Evolutionary conservation across 2,888 invertebrate species (phyloP), one percentile per base, ranked within the genome.

Genomic region (Frankliniella intonsa): DNA sequence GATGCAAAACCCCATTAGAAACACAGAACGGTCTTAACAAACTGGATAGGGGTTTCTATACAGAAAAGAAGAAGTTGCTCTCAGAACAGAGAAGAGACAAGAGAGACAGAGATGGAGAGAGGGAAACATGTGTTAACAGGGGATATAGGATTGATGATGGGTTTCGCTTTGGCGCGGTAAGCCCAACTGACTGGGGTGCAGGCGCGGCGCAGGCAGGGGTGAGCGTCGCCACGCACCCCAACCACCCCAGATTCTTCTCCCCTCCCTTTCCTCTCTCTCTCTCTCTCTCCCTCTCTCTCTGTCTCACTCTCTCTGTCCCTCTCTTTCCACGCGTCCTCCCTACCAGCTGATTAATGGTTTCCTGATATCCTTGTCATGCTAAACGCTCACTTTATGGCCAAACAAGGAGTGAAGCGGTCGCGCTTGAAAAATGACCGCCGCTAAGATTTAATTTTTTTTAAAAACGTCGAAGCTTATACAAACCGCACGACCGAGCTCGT

Each of bases 311-410:
- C 55, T 14, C 55, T 14, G 3, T 14, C 55, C 2, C 55, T 55
- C 55, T 55, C 69, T 22, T 12, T 25, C 25, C 69, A 25, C 25
- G 22, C 12, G 12, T 22, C 69, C 25, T 25, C 25, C 69, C 69
- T 25, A 76, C 69, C 69, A 76, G 69, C 69, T 76, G 69, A 76
- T 76, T 76, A 76, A 76, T 76, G 69, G 69, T 76, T 76, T 76
- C 69, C 69, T 76, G 69, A 76, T 76, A 76, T 76, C 69, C 69
- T 76, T 76, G 69, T 76, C 69, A 76, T 76, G 69, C 69, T 76
- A 76, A 76, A 76, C 69, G 69, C 69, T 76, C 22, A 76, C 69
- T 76, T 76, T 76, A 76, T 76, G 69, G 69, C 69, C 69, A 76
- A 76, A 76, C 69, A 76, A 76, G 69, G 62, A 62, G 62, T 62